Evolutionary conservation across 2,113 vertebrate species (phyloP), one percentile per base, ranked within the genome.

Genomic region (Pseudorasbora parva): DNA sequence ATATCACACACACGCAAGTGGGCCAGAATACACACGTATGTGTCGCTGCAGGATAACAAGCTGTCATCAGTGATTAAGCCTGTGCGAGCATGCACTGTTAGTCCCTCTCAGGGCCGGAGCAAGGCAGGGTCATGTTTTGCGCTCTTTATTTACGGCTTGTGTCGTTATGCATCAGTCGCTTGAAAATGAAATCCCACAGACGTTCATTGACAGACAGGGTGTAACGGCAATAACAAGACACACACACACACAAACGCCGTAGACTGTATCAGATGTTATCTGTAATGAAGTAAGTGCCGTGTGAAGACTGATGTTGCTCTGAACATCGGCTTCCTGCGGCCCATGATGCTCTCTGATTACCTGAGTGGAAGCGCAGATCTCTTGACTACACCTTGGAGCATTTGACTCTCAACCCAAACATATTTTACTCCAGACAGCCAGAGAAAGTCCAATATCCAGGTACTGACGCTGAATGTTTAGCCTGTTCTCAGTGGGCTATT

Each of bases 121-220:
- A 81, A 78, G 25, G 85, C 62, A 69, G 62, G 90, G 87, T 88
- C 78, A 86, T 88, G 88, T 88, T 87, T 90, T 89, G 82, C 87
- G 73, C 56, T 84, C 82, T 90, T 91, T 90, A 89, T 92, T 92
- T 92, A 92, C 91, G 85, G 78, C 82, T 77, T 86, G 82, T 91
- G 90, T 92, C 91, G 51, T 47, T 84, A 66, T 88, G 47, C 80
- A 68, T 91, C 89, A 78, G 51, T 56, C 14, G 7, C 37, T 59
- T 82, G 0, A 10, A 77, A 74, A 56, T 85, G 71, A 85, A 59
- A 66, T 54, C 57, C 3, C 78, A 62, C 69, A 62, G 81, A 62
- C 47, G 25, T 57, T 75, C 41, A 4, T 15, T 59, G 51, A 68
- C 68, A 72, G 51, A 62, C 76, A 62, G 37, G 41, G 57, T 78